Evolutionary conservation across 2,113 vertebrate species (phyloP).

Genomic region (Chamaetylas fuelleborni): DNA sequence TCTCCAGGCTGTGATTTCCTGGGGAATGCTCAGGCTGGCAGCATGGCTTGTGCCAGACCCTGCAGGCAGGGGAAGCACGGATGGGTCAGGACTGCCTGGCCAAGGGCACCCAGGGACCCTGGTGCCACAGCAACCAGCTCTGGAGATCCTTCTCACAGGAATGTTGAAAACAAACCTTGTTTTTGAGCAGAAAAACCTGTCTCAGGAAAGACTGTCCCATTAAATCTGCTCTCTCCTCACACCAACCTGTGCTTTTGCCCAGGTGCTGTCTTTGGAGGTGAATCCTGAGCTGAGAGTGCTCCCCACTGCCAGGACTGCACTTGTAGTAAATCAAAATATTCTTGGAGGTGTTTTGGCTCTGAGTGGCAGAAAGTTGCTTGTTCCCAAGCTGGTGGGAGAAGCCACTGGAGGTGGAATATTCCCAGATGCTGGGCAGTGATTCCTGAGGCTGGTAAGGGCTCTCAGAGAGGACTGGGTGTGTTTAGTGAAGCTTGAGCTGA

Average conservation of each 20-base stretch:
- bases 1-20: background rate
- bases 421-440: background rate
- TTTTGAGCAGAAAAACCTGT: background rate
- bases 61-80: too few species aligned
- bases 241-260: background rate
- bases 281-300: background rate
- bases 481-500: background rate
- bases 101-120: background rate
- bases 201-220: background rate
- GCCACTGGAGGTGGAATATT: background rate
- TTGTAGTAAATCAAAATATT: background rate
- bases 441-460: background rate
- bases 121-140: too few species aligned
- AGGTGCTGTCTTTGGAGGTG: background rate
- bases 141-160: too few species aligned
- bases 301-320: background rate
- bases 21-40: background rate
- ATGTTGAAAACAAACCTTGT: accelerated
- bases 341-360: background rate
- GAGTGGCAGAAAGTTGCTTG: background rate
- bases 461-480: background rate
- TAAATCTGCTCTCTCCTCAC: background rate
- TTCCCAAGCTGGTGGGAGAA: background rate
- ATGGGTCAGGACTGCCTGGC: background rate
- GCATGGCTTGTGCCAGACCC: background rate